Base-by-base conservation (phyloP, 2,113 vertebrate species). In the Stegostoma tigrinum region DNA sequence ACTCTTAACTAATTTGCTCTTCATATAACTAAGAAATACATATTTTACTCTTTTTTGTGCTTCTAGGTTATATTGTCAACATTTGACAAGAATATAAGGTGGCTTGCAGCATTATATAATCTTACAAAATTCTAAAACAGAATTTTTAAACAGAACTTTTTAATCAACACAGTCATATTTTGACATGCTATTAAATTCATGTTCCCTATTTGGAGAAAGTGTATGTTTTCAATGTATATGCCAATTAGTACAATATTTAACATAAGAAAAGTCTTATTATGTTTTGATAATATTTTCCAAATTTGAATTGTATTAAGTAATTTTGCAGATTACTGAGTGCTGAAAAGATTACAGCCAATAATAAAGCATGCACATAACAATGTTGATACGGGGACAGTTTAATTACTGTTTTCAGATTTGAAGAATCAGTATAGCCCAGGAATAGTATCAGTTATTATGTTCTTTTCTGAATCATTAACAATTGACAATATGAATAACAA, bases 361-460 rank as follows among this genome's bases (percentile, higher is more conserved):
- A 72, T n/a, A 48, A 70, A 94, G 48, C 61, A 68, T 12, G 23
- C 23, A 48, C 48, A 19, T 45, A 52, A 95, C 66, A 38, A 95
- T 72, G 38, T 72, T 66, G 89, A 66, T n/a, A 67, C 1, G 14
- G 38, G n/a, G 89, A 93, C 61, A 6, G 89, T 66, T 91, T 91
- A 91, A 91, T 91, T 91, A 34, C 89, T 93, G 67, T 66, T 93
- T 93, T 93, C 89, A 93, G 30, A 38, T 91, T 91, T 61, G 52
- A 90, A 61, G 48, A 55, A 14, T 3, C 48, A 30, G 27, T 89
- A 34, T 67, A 24, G 55, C 70, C 72, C 93, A 70, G 67, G 66
- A 95, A 95, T 70, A 95, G 67, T 67, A 48, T 72, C 67, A 72
- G 86, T 12, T 55, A 89, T 90, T 95, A 72, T 34, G 27, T 72